These are phyloP conservation scores for Elegia similella DNA, from an alignment of 2,888 invertebrate genomes.

Conservation along the genomic window DNA sequence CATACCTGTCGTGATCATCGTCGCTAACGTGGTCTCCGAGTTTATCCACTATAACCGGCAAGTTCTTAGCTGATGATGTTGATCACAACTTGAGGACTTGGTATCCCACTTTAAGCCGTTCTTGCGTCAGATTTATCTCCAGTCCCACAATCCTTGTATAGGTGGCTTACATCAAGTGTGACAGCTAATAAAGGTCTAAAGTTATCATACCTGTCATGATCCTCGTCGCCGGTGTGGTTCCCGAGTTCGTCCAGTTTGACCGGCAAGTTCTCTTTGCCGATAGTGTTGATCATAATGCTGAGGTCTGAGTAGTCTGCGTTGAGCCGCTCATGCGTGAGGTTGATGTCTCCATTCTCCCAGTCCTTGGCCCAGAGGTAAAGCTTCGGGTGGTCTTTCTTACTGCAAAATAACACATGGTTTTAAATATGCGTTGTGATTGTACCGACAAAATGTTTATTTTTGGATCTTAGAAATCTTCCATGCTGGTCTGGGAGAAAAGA, in stretches of 20 bases:
- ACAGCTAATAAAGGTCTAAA: conserved; percentile 4
- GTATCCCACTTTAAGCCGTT: too few species aligned
- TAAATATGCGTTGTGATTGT: neutral
- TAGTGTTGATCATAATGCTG: conserved; percentile 58
- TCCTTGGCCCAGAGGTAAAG: conserved; percentile 93
- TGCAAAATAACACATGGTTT: too few species aligned
- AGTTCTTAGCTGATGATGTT: conserved; percentile 61
- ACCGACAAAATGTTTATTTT: too few species aligned
- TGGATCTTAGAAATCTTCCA: too few species aligned
- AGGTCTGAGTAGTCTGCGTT: conserved; percentile 70
- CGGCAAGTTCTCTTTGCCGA: conserved; percentile 65
- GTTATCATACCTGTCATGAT: conserved; percentile 34
- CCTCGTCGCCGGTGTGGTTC: conserved; percentile 42
- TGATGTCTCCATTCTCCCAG: conserved; percentile 84
- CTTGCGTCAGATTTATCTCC: too few species aligned
- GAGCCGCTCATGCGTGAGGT: conserved; percentile 53
- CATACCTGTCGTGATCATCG: conserved; percentile 40
- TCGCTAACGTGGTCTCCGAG: conserved; percentile 37
- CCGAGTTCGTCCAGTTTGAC: conserved; percentile 48
- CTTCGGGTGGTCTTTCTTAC: conserved; percentile 91
- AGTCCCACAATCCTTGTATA: too few species aligned
- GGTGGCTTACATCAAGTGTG: too few species aligned
- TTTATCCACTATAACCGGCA: conserved; percentile 53
- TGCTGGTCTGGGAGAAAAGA: too few species aligned
- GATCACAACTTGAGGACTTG: too few species aligned